These are phyloP conservation scores for Heliconius hermathena DNA, from an alignment of 1,140 invertebrate species.

Conservation along the genomic window DNA sequence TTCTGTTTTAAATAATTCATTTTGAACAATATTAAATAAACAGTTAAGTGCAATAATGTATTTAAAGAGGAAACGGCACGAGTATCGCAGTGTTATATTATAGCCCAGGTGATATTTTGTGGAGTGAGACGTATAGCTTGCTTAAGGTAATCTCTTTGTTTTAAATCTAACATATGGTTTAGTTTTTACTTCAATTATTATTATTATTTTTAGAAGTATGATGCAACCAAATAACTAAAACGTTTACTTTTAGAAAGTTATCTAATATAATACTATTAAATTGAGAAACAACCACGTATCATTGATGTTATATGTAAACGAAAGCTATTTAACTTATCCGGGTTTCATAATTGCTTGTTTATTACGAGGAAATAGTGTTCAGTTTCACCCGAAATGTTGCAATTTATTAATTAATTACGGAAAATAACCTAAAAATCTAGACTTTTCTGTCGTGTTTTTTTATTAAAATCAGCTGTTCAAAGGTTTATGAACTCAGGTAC, in stretches of 20 bases:
- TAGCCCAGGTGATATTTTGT: slow-evolving; percentile 70
- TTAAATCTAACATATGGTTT: slow-evolving; percentile 65
- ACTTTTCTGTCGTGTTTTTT: neutral
- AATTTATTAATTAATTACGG: neutral
- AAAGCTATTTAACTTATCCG: neutral
- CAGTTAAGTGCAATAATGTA: slow-evolving; percentile 78
- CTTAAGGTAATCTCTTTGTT: slow-evolving; percentile 68
- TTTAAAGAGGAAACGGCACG: slow-evolving; percentile 79
- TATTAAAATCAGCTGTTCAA: slow-evolving; percentile 12
- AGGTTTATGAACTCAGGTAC: slow-evolving; percentile 14
- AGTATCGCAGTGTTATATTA: slow-evolving; percentile 78
- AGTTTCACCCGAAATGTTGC: neutral
- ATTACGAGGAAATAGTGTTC: neutral
- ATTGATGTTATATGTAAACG: neutral
- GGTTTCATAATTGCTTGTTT: slow-evolving; percentile 5
- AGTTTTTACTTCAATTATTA: slow-evolving; percentile 30
- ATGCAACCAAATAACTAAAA: neutral
- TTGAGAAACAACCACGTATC: neutral
- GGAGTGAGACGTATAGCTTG: slow-evolving; percentile 67
- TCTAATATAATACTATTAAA: neutral
- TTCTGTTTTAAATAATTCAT: slow-evolving; percentile 52
- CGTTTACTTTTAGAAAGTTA: slow-evolving; percentile 57
- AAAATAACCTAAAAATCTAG: neutral
- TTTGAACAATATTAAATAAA: slow-evolving; percentile 65
- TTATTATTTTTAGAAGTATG: neutral